Percentiles rank a stretch among this genome's conserved stretches.
Conservation (phyloP, 2,113 vertebrate genomes). For the Pangasianodon hypophthalmus region DNA sequence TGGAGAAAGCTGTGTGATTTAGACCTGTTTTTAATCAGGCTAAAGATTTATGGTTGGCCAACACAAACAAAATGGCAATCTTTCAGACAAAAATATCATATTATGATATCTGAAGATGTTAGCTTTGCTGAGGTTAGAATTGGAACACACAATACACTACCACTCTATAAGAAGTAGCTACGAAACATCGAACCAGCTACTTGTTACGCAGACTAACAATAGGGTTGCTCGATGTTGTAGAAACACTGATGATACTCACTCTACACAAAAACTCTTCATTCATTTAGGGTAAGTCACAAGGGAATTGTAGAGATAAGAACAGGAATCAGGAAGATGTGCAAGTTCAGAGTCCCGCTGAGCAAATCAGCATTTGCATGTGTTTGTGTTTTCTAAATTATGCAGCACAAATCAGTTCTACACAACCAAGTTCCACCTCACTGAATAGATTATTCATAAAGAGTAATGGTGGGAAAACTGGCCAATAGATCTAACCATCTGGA, state of each 20-base stretch:
- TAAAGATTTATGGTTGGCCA: neutral
- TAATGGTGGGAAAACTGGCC: slow-evolving; percentile 35
- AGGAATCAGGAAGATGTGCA: slow-evolving; percentile 57
- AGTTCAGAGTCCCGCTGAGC: slow-evolving; percentile 35
- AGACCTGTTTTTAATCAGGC: neutral
- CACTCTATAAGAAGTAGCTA: neutral
- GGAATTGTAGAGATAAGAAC: slow-evolving; percentile 55
- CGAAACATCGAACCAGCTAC: neutral
- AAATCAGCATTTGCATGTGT: slow-evolving; percentile 42
- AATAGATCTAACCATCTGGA: slow-evolving; percentile 35
- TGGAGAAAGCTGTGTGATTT: neutral
- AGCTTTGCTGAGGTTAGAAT: neutral
- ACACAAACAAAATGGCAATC: slow-evolving; percentile 34
- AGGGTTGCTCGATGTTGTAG: neutral
- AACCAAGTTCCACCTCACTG: slow-evolving; percentile 28
- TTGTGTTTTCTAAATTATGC: slow-evolving; percentile 40
- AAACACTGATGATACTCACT: neutral
- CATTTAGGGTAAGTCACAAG: slow-evolving; percentile 19
- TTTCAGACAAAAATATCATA: slow-evolving; percentile 3
- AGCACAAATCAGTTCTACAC: slow-evolving; percentile 12
- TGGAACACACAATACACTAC: neutral
- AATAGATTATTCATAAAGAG: slow-evolving; percentile 43
- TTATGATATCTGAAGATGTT: neutral
- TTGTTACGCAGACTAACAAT: neutral
- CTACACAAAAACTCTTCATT: neutral